A percentile compares a stretch with the other conserved stretches of the same genome.
Conservation (phyloP, 2,888 invertebrate genomes). For the Tricholauxania praeusta region DNA sequence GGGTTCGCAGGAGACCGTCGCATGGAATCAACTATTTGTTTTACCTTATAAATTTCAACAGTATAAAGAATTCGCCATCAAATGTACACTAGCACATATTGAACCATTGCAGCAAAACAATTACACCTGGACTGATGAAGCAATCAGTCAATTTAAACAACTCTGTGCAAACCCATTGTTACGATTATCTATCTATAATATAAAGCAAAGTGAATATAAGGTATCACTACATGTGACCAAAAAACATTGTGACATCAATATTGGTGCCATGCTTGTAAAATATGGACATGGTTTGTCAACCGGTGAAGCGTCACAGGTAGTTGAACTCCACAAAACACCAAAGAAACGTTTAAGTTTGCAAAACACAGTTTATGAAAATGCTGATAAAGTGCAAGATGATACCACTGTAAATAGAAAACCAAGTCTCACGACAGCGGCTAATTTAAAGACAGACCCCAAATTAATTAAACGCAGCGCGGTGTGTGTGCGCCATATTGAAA, state of each 20-base stretch:
- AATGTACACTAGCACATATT: slow-evolving; percentile 67
- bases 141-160: slow-evolving; percentile 63
- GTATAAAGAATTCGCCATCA: slow-evolving; percentile 54
- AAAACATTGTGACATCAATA: slow-evolving; percentile 65
- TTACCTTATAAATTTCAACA: slow-evolving; percentile 63
- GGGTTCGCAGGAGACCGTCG: slow-evolving; percentile 72
- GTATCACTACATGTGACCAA: slow-evolving; percentile 67
- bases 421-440: slow-evolving; percentile 22
- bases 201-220: slow-evolving; percentile 53
- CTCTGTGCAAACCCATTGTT: slow-evolving; percentile 61
- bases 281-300: slow-evolving; percentile 69
- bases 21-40: slow-evolving; percentile 69
- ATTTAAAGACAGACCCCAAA: slow-evolving; percentile 7
- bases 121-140: slow-evolving; percentile 64
- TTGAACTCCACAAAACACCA: slow-evolving; percentile 40
- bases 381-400: background rate
- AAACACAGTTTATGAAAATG: background rate
- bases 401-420: background rate
- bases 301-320: slow-evolving; percentile 60
- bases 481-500: slow-evolving; percentile 69
- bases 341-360: slow-evolving; percentile 24
- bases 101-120: slow-evolving; percentile 62
- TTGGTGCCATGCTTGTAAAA: slow-evolving; percentile 71
- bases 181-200: slow-evolving; percentile 63
- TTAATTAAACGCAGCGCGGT: slow-evolving; percentile 53